Percentiles rank a stretch among this genome's conserved stretches.
Evolutionary conservation across 2,888 invertebrate genomes (phyloP).

Genomic region (Drosophila emarginata): DNA sequence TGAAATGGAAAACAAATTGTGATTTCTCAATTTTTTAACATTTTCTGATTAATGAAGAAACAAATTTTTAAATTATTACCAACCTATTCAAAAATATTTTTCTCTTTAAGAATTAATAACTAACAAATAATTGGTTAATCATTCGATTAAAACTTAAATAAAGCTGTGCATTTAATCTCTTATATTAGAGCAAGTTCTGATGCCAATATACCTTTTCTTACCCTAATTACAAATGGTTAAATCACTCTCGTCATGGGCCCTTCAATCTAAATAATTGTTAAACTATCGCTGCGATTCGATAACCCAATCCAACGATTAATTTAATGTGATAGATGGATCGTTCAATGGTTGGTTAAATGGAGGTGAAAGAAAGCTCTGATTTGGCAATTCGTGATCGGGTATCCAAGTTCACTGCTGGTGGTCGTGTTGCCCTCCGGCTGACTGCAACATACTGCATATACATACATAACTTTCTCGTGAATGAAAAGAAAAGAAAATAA

Average conservation of each 20-base stretch:
- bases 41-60: too few species aligned
- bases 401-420: slow-evolving; percentile 65
- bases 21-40: too few species aligned
- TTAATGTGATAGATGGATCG: slow-evolving; percentile 23
- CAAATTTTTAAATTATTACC: too few species aligned
- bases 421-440: slow-evolving; percentile 40
- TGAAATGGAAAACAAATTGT: too few species aligned
- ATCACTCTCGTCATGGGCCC: neutral
- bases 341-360: slow-evolving; percentile 16
- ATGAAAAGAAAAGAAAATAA: slow-evolving; percentile 42
- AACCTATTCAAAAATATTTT: too few species aligned
- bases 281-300: slow-evolving; percentile 49
- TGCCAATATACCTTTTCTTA: neutral
- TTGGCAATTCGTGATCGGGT: slow-evolving; percentile 47
- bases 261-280: slow-evolving; percentile 27
- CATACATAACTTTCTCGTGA: slow-evolving; percentile 48
- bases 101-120: too few species aligned
- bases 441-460: slow-evolving; percentile 36
- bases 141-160: too few species aligned
- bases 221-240: slow-evolving; percentile 18
- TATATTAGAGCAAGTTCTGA: neutral
- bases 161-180: too few species aligned
- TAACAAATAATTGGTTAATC: too few species aligned
- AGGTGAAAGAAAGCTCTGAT: slow-evolving; percentile 50
- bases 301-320: slow-evolving; percentile 37